Evolutionary conservation across 2,113 vertebrate species (phyloP).

Genomic region (Cichladusa arquata): DNA sequence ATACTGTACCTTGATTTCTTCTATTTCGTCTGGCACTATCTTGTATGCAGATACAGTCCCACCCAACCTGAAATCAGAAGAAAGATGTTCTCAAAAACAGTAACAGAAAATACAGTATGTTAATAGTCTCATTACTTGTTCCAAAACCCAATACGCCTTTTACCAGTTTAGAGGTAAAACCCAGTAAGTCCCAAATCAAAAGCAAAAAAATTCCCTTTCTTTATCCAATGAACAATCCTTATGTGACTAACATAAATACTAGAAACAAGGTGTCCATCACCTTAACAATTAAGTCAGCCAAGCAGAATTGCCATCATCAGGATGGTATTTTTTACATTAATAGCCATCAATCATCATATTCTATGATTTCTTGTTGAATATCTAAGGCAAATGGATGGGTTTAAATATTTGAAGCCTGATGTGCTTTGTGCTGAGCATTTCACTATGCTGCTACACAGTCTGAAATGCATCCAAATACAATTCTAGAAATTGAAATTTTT

Average conservation of each 20-base stretch:
- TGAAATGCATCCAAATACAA: not conserved
- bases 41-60: slow-evolving; percentile 98
- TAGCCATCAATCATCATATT: not conserved
- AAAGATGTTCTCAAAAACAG: slow-evolving; percentile 67
- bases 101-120: not conserved
- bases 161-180: not conserved
- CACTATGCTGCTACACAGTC: not conserved
- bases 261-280: not conserved
- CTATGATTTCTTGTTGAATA: not conserved
- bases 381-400: not conserved
- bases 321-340: not conserved
- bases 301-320: not conserved
- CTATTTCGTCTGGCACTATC: slow-evolving; percentile 98
- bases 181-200: not conserved
- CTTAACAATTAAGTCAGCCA: not conserved
- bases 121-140: not conserved
- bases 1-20: slow-evolving; percentile 96
- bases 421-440: not conserved
- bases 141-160: not conserved
- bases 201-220: fast-evolving
- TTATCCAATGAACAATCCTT: not conserved
- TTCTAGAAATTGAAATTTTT: not conserved
- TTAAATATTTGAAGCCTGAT: not conserved
- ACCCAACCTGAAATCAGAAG: slow-evolving; percentile 87
- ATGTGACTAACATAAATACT: not conserved